A percentile compares a stretch with the other conserved stretches of the same genome.
phyloP scores from a whole-genome alignment of 2,113 vertebrate genomes.

The Hemibagrus wyckioides region DNA sequence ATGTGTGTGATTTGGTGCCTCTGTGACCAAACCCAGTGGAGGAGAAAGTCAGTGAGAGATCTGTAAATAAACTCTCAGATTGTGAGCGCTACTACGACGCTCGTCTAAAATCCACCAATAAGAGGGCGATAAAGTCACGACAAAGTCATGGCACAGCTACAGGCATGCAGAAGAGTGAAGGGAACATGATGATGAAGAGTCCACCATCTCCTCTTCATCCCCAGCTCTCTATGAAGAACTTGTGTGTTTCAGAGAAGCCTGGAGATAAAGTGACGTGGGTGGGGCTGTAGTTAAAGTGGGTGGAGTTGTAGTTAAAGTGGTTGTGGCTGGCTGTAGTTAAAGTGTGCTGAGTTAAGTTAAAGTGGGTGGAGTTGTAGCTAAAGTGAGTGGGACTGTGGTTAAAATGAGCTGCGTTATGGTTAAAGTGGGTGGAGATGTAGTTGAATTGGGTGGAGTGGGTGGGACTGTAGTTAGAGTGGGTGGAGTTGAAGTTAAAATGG shows the following conservation, averaged over 20 bases:
- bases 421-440: neutral
- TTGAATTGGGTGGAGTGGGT: neutral
- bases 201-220: neutral
- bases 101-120: no score
- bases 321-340: neutral
- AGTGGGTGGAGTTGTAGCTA: neutral
- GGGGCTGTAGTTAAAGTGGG: neutral
- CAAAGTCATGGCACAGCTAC: no score
- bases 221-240: neutral
- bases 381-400: neutral
- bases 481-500: neutral
- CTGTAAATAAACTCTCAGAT: no score
- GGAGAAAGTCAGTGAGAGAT: no score
- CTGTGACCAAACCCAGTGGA: neutral
- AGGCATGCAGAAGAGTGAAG: no score
- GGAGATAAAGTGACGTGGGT: neutral
- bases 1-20: neutral
- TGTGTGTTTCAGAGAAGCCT: neutral
- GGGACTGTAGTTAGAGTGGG: neutral
- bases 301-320: neutral
- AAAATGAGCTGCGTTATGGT: no score
- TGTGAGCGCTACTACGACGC: no score
- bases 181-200: no score
- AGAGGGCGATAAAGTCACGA: no score
- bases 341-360: no score